Percentiles rank a stretch among this genome's conserved stretches.
phyloP scores from a whole-genome alignment of 2,113 vertebrate species.

The Oreocharis arfaki region DNA sequence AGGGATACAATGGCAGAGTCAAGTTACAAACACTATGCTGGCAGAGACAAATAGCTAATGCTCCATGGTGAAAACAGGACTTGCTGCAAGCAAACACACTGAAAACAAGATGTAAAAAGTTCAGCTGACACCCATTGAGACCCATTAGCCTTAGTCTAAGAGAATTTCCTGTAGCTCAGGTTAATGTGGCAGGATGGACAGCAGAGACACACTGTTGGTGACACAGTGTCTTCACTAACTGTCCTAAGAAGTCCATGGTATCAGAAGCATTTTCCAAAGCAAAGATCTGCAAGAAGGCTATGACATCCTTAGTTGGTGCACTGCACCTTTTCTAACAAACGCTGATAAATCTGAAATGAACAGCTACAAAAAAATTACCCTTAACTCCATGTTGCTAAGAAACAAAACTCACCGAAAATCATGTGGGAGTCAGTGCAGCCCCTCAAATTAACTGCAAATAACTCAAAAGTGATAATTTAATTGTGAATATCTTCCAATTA shows the following conservation, averaged over 20 bases:
- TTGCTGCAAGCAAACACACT: neutral
- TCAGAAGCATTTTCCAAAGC: neutral
- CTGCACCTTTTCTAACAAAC: neutral
- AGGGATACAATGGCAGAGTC: neutral
- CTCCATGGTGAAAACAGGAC: neutral
- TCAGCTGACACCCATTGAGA: neutral
- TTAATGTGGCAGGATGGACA: neutral
- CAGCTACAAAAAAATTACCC: neutral
- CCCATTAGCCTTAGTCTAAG: neutral
- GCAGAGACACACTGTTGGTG: neutral
- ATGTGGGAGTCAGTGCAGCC: neutral
- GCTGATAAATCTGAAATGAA: neutral
- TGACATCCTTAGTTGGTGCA: rapidly evolving
- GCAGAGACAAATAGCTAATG: neutral
- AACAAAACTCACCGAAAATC: neutral
- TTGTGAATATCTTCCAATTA: neutral
- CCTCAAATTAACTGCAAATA: neutral
- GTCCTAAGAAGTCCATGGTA: neutral
- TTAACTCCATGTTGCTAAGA: neutral
- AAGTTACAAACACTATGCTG: neutral
- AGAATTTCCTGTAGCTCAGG: too few relatives aligned
- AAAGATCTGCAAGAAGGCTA: neutral
- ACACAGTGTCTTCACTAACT: neutral
- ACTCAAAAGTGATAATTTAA: neutral
- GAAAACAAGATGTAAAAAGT: neutral